Percentiles rank a stretch among this genome's conserved stretches.
These are phyloP conservation scores for Eudasyphora cyanicolor DNA, from an alignment of 2,888 invertebrate genomes.

Conservation along the genomic window DNA sequence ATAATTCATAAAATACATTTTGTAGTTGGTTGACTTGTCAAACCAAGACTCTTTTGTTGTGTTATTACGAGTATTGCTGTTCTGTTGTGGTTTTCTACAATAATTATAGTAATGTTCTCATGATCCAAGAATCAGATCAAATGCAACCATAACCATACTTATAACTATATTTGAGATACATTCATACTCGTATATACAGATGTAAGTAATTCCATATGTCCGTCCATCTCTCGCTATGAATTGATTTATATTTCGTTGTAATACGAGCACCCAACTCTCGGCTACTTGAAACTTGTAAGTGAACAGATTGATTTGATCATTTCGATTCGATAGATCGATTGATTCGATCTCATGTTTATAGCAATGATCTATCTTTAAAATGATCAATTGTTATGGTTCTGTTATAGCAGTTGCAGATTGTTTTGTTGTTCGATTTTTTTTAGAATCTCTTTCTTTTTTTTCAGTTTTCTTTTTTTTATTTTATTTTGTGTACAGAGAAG, in stretches of 20 bases:
- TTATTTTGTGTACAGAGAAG: neutral
- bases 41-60: conserved; percentile 37
- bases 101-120: conserved; percentile 66
- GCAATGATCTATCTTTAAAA: conserved; percentile 63
- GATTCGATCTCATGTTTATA: conserved; percentile 61
- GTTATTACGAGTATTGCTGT: conserved; percentile 20
- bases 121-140: conserved; percentile 55
- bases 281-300: neutral
- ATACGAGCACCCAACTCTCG: conserved; percentile 22
- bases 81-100: conserved; percentile 45
- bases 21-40: conserved; percentile 62
- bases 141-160: neutral
- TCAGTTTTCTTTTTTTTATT: neutral
- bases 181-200: neutral
- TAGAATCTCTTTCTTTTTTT: neutral
- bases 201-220: neutral
- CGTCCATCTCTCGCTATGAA: neutral
- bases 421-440: neutral
- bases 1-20: conserved; percentile 59
- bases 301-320: conserved; percentile 34
- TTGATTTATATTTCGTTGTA: conserved; percentile 13
- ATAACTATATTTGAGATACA: neutral
- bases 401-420: conserved; percentile 45
- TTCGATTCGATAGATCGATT: conserved; percentile 44
- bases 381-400: conserved; percentile 65